These are phyloP conservation scores for Sapayoa aenigma DNA, from an alignment of 2,113 vertebrate genomes.

Conservation along the genomic window DNA sequence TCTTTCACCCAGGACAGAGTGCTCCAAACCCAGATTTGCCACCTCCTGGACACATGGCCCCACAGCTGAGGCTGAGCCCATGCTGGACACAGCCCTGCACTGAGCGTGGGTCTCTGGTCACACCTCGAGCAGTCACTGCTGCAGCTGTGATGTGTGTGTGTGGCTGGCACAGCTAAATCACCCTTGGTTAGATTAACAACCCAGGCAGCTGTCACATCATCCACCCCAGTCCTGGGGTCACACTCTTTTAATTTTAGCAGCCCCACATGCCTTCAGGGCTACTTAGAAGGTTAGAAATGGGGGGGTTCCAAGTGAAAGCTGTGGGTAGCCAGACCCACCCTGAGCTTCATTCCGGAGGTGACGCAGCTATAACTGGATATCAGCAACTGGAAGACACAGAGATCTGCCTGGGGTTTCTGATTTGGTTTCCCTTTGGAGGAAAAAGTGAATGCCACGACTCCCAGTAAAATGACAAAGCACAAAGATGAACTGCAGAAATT, in stretches of 20 bases:
- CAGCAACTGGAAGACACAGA: neutral
- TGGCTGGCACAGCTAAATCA: neutral
- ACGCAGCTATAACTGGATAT: neutral
- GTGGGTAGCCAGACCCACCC: neutral
- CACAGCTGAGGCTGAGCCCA: neutral
- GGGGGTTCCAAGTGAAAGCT: constrained; percentile 32
- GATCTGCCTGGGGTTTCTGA: neutral
- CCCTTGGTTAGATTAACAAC: neutral
- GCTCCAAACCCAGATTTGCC: neutral
- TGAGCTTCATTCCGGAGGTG: neutral
- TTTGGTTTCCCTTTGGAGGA: neutral
- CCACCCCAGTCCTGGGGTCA: neutral
- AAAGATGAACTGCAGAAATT: neutral
- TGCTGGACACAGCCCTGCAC: neutral
- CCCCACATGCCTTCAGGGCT: neutral
- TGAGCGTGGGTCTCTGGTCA: neutral
- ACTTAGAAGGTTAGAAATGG: constrained; percentile 29
- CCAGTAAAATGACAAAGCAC: neutral
- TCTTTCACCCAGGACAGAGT: neutral
- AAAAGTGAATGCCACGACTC: neutral
- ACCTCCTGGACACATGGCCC: accelerated
- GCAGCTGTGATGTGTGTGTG: neutral
- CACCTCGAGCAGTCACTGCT: neutral
- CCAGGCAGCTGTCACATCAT: constrained; percentile 35
- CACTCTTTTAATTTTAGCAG: constrained; percentile 51